Base-by-base conservation (phyloP, 2,797 vertebrate species). In the Anabacerthia variegaticeps region DNA sequence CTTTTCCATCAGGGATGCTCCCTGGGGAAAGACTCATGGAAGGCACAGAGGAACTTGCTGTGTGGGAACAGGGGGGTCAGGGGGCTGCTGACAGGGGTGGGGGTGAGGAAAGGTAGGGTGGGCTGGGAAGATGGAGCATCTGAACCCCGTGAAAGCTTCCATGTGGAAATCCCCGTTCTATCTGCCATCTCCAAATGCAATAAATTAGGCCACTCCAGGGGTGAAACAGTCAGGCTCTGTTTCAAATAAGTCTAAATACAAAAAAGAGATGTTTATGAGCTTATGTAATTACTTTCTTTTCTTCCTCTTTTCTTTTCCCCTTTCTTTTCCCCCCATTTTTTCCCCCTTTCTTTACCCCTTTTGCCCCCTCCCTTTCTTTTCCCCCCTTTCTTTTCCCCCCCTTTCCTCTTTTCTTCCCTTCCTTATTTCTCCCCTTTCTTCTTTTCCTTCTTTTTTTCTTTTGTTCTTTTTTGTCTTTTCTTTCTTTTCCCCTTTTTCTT, bases 41-140 rank as follows among this genome's bases (percentile, higher is more conserved):
- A 65, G 72, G 27, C 34, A 56, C 4, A 22, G 39, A 55, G 67
- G 23, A 56, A 6, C 16, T 90, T 4, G 0, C 17, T 5, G 12
- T 0, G 1, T 7, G 55, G 39, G 20, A 66, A 7, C 1, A 3
- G 15, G 41, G 39, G 18, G 30, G 10, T 16, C 55, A 54, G 77
- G 22, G 46, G 46, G 41, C 49, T 86, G 85, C 52, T 73, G 72
- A 7, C 4, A 9, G 39, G 32, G 32, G 12, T 9, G 43, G 22
- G 15, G 10, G 7, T 23, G 7, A 22, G 16, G 5, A 24, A 24
- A 16, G 23, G 32, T 1, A 3, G 24, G 19, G 24, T 7, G 8
- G 13, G 32, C 32, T 10, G 14, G 72, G 74, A 32, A 59, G 21
- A n/a, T 5, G 5, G 2, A 4, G 1, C 23, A 14, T 59, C 59